Conservation (phyloP, 2,797 vertebrate genomes). For the Urophycis tenuis region DNA sequence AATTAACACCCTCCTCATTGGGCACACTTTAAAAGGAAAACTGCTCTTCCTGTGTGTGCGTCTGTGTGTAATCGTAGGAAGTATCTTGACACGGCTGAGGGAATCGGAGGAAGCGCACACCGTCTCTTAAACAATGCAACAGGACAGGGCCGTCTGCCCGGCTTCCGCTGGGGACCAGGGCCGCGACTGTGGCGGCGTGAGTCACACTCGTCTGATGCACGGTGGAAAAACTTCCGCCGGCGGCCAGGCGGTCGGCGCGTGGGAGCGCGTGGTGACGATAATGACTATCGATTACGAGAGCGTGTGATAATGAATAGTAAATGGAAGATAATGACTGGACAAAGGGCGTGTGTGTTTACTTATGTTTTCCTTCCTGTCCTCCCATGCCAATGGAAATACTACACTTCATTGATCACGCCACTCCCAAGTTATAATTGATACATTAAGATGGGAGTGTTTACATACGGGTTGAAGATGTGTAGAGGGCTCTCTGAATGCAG, state of each 20-base stretch:
- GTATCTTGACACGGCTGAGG: conserved; percentile 15
- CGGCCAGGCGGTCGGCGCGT: neutral
- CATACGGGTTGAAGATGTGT: neutral
- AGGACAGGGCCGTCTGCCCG: conserved; percentile 22
- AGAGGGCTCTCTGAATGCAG: neutral
- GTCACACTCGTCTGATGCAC: conserved; percentile 6
- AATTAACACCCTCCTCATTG: neutral
- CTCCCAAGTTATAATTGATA: neutral
- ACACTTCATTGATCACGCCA: neutral
- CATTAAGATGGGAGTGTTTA: neutral
- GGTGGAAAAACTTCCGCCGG: neutral
- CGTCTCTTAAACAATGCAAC: conserved; percentile 39
- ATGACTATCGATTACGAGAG: neutral
- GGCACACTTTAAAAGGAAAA: neutral
- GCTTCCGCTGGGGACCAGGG: conserved; percentile 36
- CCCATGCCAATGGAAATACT: neutral
- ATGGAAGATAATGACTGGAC: neutral
- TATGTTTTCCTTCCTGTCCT: neutral
- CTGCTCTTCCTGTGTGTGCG: conserved; percentile 5
- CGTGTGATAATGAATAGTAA: neutral
- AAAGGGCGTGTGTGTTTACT: neutral
- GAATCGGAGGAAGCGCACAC: conserved; percentile 40
- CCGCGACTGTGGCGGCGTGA: conserved; percentile 5
- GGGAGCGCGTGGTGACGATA: neutral
- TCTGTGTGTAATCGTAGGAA: conserved; percentile 26